These are phyloP conservation scores for Sardina pilchardus DNA, from an alignment of 2,113 vertebrate species.

Conservation along the genomic window DNA sequence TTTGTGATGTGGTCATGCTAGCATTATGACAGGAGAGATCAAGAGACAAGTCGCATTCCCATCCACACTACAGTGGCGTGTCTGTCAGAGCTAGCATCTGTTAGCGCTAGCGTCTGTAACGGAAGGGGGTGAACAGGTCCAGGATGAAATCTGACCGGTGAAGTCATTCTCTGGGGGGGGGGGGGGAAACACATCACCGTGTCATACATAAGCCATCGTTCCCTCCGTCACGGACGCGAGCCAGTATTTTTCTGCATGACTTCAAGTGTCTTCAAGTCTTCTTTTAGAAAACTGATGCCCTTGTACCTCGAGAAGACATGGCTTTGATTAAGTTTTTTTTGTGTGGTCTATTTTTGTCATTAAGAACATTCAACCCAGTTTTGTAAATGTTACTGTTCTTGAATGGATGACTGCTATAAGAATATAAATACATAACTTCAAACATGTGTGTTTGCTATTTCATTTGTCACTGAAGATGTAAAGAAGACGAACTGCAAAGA, in stretches of 20 bases:
- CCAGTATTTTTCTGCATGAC: background rate
- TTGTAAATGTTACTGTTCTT: conserved; percentile 46
- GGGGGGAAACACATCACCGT: background rate
- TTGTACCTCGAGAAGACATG: background rate
- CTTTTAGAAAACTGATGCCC: background rate
- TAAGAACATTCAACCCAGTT: conserved; percentile 9
- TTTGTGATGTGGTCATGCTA: background rate
- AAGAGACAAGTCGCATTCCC: background rate
- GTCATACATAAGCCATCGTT: background rate
- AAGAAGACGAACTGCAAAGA: background rate
- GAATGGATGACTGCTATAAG: background rate
- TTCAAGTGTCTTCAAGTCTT: background rate
- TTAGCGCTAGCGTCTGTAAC: background rate
- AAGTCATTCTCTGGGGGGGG: no score
- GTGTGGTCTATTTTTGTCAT: background rate
- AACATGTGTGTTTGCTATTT: background rate
- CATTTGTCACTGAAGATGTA: background rate
- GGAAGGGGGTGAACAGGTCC: background rate
- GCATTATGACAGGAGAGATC: background rate
- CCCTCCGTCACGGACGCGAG: background rate
- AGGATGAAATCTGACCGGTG: background rate
- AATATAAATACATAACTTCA: background rate
- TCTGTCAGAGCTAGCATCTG: background rate
- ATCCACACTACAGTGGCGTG: background rate
- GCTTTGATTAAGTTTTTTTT: background rate